A percentile compares a stretch with the other conserved stretches of the same genome.
Conservation (phyloP, 2,888 invertebrate species). For the Aquatica leii region DNA sequence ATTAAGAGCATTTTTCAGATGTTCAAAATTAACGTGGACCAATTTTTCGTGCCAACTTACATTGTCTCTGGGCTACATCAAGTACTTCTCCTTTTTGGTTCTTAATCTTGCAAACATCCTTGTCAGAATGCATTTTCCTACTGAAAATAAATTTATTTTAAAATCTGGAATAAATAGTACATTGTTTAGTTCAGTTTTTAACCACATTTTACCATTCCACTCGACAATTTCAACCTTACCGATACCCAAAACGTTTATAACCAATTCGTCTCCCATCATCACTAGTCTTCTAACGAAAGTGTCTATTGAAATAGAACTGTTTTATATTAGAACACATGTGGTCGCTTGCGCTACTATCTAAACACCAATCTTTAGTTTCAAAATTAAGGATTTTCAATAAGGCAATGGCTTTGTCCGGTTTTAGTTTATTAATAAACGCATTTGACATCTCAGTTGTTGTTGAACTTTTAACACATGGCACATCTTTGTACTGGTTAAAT, state of each 20-base stretch:
- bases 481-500: constrained; percentile 32
- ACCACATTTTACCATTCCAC: not conserved
- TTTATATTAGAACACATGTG: constrained; percentile 34
- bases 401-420: no score
- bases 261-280: no score
- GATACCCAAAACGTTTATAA: no score
- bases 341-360: constrained; percentile 42
- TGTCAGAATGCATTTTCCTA: constrained; percentile 24
- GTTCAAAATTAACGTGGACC: constrained; percentile 12
- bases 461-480: constrained; percentile 40
- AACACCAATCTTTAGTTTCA: no score
- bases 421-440: no score
- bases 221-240: no score
- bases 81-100: no score
- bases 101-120: no score
- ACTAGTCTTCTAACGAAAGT: constrained; percentile 5
- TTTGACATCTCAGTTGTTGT: no score
- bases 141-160: constrained; percentile 32
- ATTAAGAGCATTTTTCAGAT: constrained; percentile 1
- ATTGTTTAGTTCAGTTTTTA: constrained; percentile 18
- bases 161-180: no score
- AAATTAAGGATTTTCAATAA: no score
- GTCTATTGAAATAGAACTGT: not conserved
- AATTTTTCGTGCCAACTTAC: constrained; percentile 13
- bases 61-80: no score